phyloP scores from a whole-genome alignment of 1,140 invertebrate genomes.

The Ctenoplectra terminalis region DNA sequence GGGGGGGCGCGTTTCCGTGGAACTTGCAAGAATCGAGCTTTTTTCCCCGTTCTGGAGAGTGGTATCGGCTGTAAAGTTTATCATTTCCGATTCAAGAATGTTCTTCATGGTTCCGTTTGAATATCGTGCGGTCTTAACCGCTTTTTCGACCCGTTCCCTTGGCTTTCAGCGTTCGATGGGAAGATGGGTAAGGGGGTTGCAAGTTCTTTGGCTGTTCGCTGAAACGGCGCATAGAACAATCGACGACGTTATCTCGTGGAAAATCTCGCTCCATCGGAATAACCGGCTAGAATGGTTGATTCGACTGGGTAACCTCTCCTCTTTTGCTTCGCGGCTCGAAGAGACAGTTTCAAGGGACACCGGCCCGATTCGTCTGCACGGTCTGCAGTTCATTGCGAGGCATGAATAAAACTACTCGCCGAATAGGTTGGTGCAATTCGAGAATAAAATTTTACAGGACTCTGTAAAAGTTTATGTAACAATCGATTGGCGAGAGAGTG shows the following conservation, averaged over 20 bases:
- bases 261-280: slow-evolving; percentile 56
- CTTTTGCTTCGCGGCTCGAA: slow-evolving; percentile 1
- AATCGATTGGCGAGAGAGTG: slow-evolving; percentile 6
- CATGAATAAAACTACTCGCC: slow-evolving; percentile 45
- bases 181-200: neutral
- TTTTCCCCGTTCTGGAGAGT: too few species aligned
- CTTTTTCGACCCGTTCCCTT: slow-evolving; percentile 41
- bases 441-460: slow-evolving; percentile 36
- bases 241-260: slow-evolving; percentile 54
- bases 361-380: slow-evolving; percentile 33
- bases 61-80: slow-evolving; percentile 54
- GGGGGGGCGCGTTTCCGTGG: neutral
- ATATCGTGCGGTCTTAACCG: slow-evolving; percentile 46
- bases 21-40: neutral
- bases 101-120: slow-evolving; percentile 30
- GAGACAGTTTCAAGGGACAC: slow-evolving; percentile 35
- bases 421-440: slow-evolving; percentile 23
- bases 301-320: slow-evolving; percentile 50
- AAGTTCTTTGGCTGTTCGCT: neutral
- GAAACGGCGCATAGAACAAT: slow-evolving; percentile 55
- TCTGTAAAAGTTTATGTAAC: neutral
- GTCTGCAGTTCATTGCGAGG: slow-evolving; percentile 42
- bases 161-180: slow-evolving; percentile 11
- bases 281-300: slow-evolving; percentile 43
- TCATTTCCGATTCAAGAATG: slow-evolving; percentile 53